A percentile compares a stretch with the other conserved stretches of the same genome.
phyloP scores from a whole-genome alignment of 2,113 vertebrate species.

The Lethenteron reissneri region DNA sequence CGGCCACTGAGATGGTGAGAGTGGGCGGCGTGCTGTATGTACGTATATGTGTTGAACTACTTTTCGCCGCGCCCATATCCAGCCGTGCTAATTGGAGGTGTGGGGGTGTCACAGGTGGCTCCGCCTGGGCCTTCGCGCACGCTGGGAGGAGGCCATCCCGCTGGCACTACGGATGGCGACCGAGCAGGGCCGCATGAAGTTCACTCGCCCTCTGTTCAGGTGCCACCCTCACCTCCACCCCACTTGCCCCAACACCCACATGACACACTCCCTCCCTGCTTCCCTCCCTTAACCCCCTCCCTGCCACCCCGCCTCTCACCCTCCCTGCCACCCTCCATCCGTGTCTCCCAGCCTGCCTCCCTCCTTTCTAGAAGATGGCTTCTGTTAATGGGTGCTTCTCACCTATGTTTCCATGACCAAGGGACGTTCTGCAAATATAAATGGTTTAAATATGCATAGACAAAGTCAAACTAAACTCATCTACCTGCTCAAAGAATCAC shows the following conservation, averaged over 20 bases:
- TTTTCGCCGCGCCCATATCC: neutral
- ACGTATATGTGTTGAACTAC: too few relatives aligned
- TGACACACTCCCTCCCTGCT: neutral
- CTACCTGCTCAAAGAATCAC: too few relatives aligned
- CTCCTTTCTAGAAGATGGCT: too few relatives aligned
- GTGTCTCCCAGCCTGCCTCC: too few relatives aligned
- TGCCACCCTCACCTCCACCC: conserved; percentile 15
- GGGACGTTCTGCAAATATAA: too few relatives aligned
- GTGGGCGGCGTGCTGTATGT: too few relatives aligned
- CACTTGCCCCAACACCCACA: neutral
- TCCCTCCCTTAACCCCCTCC: neutral
- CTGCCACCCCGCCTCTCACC: neutral
- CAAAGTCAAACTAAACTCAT: too few relatives aligned
- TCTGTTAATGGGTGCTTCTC: too few relatives aligned
- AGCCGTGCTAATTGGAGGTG: too few relatives aligned
- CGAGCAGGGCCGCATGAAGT: conserved; percentile 87
- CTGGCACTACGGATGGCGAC: conserved; percentile 73
- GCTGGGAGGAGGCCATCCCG: conserved; percentile 62
- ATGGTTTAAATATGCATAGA: too few relatives aligned
- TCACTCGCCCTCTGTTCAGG: conserved; percentile 73
- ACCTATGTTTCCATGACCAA: too few relatives aligned
- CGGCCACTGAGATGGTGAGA: too few relatives aligned
- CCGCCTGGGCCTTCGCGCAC: conserved; percentile 52
- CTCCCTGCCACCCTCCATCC: neutral
- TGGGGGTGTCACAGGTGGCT: conserved; percentile 40